These are phyloP conservation scores for Sinhomidia bicolor DNA, from an alignment of 2,888 invertebrate genomes.

Conservation along the genomic window DNA sequence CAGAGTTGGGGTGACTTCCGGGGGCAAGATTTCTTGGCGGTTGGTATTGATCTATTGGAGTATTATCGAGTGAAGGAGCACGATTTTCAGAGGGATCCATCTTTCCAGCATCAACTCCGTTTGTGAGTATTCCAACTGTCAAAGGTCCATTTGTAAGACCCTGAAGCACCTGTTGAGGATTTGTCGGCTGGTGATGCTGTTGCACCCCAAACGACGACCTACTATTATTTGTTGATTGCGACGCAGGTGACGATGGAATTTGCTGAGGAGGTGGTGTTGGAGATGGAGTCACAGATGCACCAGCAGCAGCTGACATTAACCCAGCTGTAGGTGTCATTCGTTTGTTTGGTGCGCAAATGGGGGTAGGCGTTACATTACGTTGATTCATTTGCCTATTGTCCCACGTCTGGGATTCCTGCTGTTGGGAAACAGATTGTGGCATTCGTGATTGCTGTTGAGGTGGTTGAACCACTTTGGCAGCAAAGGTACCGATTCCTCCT, in stretches of 20 bases:
- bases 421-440: not conserved
- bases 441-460: slow-evolving; percentile 31
- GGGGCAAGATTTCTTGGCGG: slow-evolving; percentile 72
- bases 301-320: slow-evolving; percentile 13
- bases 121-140: slow-evolving; percentile 49
- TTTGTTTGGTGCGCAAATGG: slow-evolving; percentile 57
- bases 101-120: slow-evolving; percentile 44
- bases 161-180: slow-evolving; percentile 10
- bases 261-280: slow-evolving; percentile 68
- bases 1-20: slow-evolving; percentile 67
- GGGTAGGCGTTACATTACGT: slow-evolving; percentile 71
- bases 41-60: slow-evolving; percentile 43
- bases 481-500: slow-evolving; percentile 71
- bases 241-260: slow-evolving; percentile 47
- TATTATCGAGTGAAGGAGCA: slow-evolving; percentile 12
- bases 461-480: slow-evolving; percentile 73
- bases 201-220: slow-evolving; percentile 1
- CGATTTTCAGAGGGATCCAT: slow-evolving; percentile 5
- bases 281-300: slow-evolving; percentile 57
- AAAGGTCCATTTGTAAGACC: slow-evolving; percentile 56
- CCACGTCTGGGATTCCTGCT: slow-evolving; percentile 58
- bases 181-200: slow-evolving; percentile 43
- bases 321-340: slow-evolving; percentile 67
- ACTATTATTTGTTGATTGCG: slow-evolving; percentile 20
- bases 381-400: slow-evolving; percentile 64